These are phyloP conservation scores for Aplysina aerophoba DNA, from an alignment of 37 sponge, comb jelly and placozoan species.

Conservation along the genomic window DNA sequence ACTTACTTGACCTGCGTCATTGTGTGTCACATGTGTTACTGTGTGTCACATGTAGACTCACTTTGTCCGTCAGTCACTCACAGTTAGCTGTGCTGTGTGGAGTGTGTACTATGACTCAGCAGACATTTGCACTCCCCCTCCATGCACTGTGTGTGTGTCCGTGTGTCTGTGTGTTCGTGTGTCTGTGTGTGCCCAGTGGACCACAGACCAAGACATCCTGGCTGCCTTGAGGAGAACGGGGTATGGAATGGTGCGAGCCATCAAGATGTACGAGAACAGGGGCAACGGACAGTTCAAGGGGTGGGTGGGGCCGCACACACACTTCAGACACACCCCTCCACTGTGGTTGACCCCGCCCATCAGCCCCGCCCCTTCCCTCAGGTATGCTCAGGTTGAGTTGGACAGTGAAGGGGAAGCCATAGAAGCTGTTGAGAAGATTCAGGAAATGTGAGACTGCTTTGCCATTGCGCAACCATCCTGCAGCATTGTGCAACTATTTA, in stretches of 20 bases:
- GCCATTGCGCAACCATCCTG: neutral
- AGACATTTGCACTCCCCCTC: too few species aligned
- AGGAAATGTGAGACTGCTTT: slow-evolving; percentile 53
- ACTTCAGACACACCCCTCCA: neutral
- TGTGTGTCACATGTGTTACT: too few species aligned
- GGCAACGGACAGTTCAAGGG: slow-evolving; percentile 97
- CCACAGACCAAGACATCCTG: slow-evolving; percentile 85
- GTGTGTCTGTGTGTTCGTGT: slow-evolving; percentile 10
- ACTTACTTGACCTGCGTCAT: too few species aligned
- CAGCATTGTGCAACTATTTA: slow-evolving; percentile 1
- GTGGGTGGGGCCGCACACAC: slow-evolving; percentile 34
- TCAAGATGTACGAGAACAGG: slow-evolving; percentile 95
- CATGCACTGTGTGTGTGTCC: neutral
- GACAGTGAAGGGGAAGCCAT: slow-evolving; percentile 54
- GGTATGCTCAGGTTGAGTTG: slow-evolving; percentile 78
- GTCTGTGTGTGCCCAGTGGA: slow-evolving; percentile 73
- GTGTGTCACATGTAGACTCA: too few species aligned
- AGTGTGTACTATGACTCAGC: too few species aligned
- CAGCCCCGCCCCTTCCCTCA: slow-evolving; percentile 24
- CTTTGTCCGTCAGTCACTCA: too few species aligned
- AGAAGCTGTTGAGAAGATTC: slow-evolving; percentile 68
- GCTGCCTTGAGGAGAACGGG: slow-evolving; percentile 61
- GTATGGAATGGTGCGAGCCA: slow-evolving; percentile 55
- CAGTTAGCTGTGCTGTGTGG: too few species aligned
- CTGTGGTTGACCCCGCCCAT: neutral